Evolutionary conservation across 2,888 invertebrate species (phyloP).

Genomic region (Pristionchus maxplancki): DNA sequence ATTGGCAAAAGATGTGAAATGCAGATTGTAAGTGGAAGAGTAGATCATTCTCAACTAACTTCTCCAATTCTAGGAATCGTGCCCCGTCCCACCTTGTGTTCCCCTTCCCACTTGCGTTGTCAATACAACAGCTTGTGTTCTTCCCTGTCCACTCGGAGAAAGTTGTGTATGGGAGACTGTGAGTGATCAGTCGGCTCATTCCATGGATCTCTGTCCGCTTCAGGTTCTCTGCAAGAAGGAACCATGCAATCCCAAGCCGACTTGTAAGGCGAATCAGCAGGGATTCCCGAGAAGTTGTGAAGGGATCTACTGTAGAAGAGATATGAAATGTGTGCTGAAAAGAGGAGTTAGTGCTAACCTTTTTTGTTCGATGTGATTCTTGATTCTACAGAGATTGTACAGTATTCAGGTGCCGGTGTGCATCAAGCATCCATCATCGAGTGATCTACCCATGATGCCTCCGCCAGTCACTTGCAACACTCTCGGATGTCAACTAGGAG

Average conservation of each 20-base stretch:
- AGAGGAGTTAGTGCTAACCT: conserved; percentile 5
- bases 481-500: background rate
- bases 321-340: background rate
- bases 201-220: background rate
- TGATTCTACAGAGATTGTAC: too few species aligned
- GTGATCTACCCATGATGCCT: background rate
- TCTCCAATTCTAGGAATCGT: background rate
- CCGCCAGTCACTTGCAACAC: background rate
- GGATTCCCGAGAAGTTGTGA: background rate
- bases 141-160: background rate
- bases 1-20: conserved; percentile 13
- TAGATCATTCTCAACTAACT: background rate
- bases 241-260: background rate
- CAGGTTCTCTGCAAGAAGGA: conserved; percentile 31
- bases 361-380: background rate
- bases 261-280: background rate
- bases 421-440: background rate
- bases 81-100: background rate
- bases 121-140: background rate
- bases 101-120: conserved; percentile 11
- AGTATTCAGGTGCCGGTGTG: background rate
- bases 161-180: background rate
- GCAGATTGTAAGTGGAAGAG: background rate
- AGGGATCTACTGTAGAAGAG: background rate
- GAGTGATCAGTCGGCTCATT: background rate